A percentile compares a stretch with the other conserved stretches of the same genome.
phyloP scores from a whole-genome alignment of 1,140 invertebrate genomes.

The Drosophila burlai region DNA sequence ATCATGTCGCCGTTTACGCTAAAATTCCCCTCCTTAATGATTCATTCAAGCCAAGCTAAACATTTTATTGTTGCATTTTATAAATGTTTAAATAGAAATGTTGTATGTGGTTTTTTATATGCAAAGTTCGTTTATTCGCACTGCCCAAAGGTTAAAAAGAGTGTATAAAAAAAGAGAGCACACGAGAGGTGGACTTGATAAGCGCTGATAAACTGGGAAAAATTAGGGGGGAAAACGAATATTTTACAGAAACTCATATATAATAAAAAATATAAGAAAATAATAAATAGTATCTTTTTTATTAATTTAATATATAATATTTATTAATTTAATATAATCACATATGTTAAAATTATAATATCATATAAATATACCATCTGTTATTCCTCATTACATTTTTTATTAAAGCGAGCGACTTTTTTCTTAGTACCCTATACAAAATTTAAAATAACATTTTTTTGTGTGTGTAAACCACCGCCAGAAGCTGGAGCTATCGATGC shows the following conservation, averaged over 20 bases:
- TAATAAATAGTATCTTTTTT: no score
- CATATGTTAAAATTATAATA: background rate
- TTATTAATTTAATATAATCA: no score
- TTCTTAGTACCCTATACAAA: background rate
- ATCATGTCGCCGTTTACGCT: conserved; percentile 25
- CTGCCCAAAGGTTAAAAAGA: conserved; percentile 33
- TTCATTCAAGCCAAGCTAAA: conserved; percentile 40
- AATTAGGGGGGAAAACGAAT: background rate
- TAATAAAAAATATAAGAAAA: no score
- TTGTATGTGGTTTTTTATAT: conserved; percentile 40
- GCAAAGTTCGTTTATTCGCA: conserved; percentile 19
- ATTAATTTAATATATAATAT: no score
- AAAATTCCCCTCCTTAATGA: conserved; percentile 7
- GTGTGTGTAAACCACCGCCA: conserved; percentile 18
- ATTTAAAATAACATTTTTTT: background rate
- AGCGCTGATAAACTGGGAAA: conserved; percentile 14
- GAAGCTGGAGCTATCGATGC: conserved; percentile 47
- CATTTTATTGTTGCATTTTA: conserved; percentile 66
- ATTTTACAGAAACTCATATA: no score
- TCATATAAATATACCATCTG: no score
- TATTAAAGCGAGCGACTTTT: no score
- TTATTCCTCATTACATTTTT: no score
- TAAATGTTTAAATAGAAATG: conserved; percentile 61
- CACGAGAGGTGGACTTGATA: conserved; percentile 23
- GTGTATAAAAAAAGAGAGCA: conserved; percentile 1